Base-by-base conservation (phyloP, 2,797 vertebrate genomes). In the Peromyscus melanophrys region DNA sequence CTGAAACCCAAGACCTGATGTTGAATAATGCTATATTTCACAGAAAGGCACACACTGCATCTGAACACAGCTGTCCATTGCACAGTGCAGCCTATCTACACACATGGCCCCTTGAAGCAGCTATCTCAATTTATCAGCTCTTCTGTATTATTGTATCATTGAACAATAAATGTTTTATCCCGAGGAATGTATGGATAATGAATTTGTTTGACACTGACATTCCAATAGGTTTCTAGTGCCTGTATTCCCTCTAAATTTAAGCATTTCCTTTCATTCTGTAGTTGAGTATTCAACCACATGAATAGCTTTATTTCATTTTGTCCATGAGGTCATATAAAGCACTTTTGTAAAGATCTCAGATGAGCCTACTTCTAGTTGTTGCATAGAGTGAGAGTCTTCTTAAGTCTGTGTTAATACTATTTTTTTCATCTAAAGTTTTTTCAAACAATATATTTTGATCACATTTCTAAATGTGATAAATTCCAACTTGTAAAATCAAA, bases 351-450 rank as follows among this genome's bases (percentile, higher is more conserved):
- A 59, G 3, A 16, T 52, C 7, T 86, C 84, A 86, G 95, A 63
- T 94, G 40, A 94, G 96, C 83, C 37, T 90, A 93, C 92, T 97
- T 97, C 63, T 98, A 97, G 63, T 94, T 92, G 90, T 92, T 96
- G 61, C 86, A 88, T 80, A 63, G 84, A 89, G 73, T 87, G 40
- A 78, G 7, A 59, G 29, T 69, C 40, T 94, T 78, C 27, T 92
- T 82, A 87, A 94, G 57, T 96, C 78, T 90, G 17, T 73, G n/a
- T 65, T 71, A 77, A 77, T 61, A 87, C 46, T 94, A 46, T 52
- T 52, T 52, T 73, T 19, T 59, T 21, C 11, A 2, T 43, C 31
- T 67, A 85, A 83, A 43, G 37, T 14, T 23, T 25, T 17, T 85
- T 16, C 2, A n/a, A 69, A n/a, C 3, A 49, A 0, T 34, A 65